A percentile compares a stretch with the other conserved stretches of the same genome.
Evolutionary conservation across 2,888 invertebrate species (phyloP).

Genomic region (Oxyscelio sp.): DNA sequence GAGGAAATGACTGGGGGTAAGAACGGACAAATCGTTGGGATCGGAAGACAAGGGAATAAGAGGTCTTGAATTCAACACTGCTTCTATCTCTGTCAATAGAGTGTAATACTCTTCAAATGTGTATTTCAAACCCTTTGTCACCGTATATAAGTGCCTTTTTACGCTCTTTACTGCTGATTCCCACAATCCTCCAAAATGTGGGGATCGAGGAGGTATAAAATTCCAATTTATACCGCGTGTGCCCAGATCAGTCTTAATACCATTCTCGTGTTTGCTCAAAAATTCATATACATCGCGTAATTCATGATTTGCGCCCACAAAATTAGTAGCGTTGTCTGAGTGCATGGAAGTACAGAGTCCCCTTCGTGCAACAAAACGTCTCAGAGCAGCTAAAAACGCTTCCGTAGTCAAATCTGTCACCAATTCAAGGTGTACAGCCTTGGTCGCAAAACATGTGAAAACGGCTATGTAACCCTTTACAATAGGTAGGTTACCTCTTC

Average conservation of each 20-base stretch:
- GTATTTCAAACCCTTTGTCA: background rate
- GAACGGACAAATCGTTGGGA: too few relatives aligned
- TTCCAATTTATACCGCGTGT: background rate
- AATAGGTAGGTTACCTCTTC: background rate
- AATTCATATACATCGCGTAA: background rate
- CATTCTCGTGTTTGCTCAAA: constrained; percentile 22
- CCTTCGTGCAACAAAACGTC: background rate
- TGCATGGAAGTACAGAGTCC: background rate
- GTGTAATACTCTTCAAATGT: background rate
- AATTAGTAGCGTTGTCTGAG: background rate
- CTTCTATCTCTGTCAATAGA: too few relatives aligned
- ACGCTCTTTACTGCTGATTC: background rate
- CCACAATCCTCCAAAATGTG: background rate
- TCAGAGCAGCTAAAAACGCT: background rate
- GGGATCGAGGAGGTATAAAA: background rate
- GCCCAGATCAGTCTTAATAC: constrained; percentile 5
- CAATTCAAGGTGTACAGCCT: background rate
- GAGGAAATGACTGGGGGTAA: background rate
- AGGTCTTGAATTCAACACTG: background rate
- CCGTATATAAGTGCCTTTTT: background rate
- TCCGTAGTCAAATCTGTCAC: background rate
- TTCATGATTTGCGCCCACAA: background rate
- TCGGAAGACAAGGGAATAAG: background rate
- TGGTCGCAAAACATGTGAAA: background rate
- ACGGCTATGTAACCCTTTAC: constrained; percentile 7